A percentile compares a stretch with the other conserved stretches of the same genome.
phyloP scores from a whole-genome alignment of 2,888 invertebrate species.

The Eupithecia inturbata region DNA sequence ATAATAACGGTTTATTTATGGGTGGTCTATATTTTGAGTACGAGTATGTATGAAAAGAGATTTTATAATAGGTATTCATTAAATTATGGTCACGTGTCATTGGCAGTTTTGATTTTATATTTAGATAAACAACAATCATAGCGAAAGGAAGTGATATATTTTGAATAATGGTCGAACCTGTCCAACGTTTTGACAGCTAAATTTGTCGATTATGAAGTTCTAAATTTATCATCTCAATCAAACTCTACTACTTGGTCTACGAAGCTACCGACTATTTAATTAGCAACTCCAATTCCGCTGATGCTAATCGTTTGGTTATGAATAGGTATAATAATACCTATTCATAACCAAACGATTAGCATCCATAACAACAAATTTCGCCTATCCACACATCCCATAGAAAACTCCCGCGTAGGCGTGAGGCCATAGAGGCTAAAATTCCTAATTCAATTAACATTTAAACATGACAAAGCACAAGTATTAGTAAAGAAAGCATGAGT shows the following conservation, averaged over 20 bases:
- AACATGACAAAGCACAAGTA: slow-evolving; percentile 59
- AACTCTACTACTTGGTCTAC: background rate
- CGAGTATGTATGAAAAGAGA: background rate
- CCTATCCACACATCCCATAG: slow-evolving; percentile 28
- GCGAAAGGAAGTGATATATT: background rate
- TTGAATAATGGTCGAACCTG: too few relatives aligned
- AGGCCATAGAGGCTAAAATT: slow-evolving; percentile 51
- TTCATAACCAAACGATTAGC: slow-evolving; percentile 40
- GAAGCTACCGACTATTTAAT: slow-evolving; percentile 37
- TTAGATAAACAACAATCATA: background rate
- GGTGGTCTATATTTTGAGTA: slow-evolving; percentile 61
- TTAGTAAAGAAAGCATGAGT: slow-evolving; percentile 56
- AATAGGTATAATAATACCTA: slow-evolving; percentile 30
- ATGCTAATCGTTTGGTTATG: too few relatives aligned
- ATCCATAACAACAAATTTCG: slow-evolving; percentile 17
- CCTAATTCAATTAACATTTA: slow-evolving; percentile 67
- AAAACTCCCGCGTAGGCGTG: slow-evolving; percentile 18
- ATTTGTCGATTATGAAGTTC: background rate
- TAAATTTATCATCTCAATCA: background rate
- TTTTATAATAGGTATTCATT: background rate
- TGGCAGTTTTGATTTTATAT: background rate
- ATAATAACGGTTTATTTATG: slow-evolving; percentile 52
- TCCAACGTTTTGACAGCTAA: too few relatives aligned
- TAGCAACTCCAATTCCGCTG: slow-evolving; percentile 27
- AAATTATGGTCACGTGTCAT: background rate